phyloP scores from a whole-genome alignment of 2,113 vertebrate genomes.

The Syngnathus scovelli region DNA sequence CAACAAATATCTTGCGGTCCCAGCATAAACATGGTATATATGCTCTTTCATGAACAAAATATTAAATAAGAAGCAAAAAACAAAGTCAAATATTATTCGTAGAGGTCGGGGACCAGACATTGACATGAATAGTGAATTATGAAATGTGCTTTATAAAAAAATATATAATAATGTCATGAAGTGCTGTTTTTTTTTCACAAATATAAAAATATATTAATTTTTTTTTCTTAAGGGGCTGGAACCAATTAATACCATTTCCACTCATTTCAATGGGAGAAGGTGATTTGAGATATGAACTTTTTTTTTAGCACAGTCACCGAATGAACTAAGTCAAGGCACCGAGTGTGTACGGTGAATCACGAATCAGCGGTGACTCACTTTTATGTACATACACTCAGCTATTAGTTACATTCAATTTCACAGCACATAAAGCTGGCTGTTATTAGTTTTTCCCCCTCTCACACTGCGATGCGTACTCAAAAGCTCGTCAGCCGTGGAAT shows the following conservation, averaged over 20 bases:
- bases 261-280: background rate
- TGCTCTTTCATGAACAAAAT: slow-evolving; percentile 30
- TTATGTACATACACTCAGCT: slow-evolving; percentile 13
- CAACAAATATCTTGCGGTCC: slow-evolving; percentile 35
- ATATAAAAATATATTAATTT: too few relatives aligned
- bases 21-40: slow-evolving; percentile 8
- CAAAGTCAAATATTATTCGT: slow-evolving; percentile 7
- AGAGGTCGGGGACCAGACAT: background rate
- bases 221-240: background rate
- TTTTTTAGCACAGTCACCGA: too few relatives aligned
- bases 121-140: background rate
- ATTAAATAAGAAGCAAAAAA: slow-evolving; percentile 39
- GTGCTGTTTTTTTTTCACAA: too few relatives aligned
- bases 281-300: background rate
- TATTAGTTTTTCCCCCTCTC: slow-evolving; percentile 45
- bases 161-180: too few relatives aligned
- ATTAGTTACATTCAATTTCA: slow-evolving; percentile 66
- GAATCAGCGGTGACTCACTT: background rate
- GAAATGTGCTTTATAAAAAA: background rate
- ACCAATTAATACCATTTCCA: background rate
- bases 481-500: slow-evolving; percentile 47
- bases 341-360: background rate
- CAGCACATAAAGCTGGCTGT: slow-evolving; percentile 66
- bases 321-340: background rate
- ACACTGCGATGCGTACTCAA: slow-evolving; percentile 25